Conservation (phyloP, 37 sponge, comb jelly and placozoan species). For the Eunapius fragilis region DNA sequence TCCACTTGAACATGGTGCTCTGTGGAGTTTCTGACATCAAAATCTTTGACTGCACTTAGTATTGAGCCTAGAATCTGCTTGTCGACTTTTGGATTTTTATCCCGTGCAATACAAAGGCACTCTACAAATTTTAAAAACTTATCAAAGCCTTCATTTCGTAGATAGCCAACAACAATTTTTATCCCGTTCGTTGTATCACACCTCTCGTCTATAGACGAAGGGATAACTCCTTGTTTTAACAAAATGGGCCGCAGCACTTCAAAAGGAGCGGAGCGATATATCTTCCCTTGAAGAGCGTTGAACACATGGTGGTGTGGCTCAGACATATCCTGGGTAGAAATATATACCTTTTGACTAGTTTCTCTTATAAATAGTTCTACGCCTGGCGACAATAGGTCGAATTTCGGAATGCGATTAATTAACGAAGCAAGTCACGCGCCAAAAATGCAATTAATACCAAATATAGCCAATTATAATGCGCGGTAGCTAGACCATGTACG, state of each 20-base stretch:
- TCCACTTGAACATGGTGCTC: background rate
- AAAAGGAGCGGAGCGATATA: background rate
- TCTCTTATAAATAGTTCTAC: no score
- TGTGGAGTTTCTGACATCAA: background rate
- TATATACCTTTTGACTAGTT: no score
- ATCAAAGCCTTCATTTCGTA: background rate
- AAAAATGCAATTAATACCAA: no score
- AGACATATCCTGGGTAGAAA: background rate
- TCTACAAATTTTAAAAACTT: constrained; percentile 1
- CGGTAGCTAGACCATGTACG: no score
- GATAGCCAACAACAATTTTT: background rate
- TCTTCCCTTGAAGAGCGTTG: background rate
- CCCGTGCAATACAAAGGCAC: background rate
- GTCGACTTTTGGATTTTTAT: background rate
- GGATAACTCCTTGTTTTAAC: background rate
- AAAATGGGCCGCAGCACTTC: background rate
- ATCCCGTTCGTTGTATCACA: background rate
- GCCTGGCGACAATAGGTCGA: no score
- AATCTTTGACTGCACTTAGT: background rate
- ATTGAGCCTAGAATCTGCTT: background rate
- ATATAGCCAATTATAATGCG: no score
- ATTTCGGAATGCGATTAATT: no score
- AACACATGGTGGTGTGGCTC: constrained; percentile 1
- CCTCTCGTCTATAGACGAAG: background rate
- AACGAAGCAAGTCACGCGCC: no score